A percentile compares a stretch with the other conserved stretches of the same genome.
Evolutionary conservation across 2,113 vertebrate genomes (phyloP).

Genomic region (Myodes glareolus): DNA sequence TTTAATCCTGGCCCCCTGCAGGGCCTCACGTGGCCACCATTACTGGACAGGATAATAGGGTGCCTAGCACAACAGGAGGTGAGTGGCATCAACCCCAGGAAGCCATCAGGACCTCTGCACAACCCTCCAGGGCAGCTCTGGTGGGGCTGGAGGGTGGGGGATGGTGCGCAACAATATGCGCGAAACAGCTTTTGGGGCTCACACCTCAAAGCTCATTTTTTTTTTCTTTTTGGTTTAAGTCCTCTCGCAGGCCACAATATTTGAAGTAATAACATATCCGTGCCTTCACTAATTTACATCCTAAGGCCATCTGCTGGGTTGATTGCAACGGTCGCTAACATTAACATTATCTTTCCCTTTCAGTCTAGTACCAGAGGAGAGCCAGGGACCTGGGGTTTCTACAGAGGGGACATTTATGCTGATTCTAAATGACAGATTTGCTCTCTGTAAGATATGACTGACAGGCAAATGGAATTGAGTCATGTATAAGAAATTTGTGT

Average conservation of each 20-base stretch:
- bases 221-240: neutral
- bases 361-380: neutral
- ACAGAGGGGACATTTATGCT: neutral
- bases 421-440: neutral
- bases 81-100: neutral
- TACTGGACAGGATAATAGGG: neutral
- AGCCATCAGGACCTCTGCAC: neutral
- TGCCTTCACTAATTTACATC: neutral
- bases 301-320: neutral
- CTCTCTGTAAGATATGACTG: neutral
- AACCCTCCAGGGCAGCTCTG: neutral
- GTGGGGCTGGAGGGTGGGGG: neutral
- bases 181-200: too few relatives aligned
- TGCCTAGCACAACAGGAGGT: neutral
- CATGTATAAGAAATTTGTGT: neutral
- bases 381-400: neutral
- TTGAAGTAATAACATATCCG: neutral
- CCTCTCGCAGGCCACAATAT: neutral
- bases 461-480: neutral
- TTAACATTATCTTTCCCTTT: neutral
- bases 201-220: neutral
- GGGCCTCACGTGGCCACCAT: neutral
- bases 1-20: neutral
- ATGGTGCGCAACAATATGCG: neutral
- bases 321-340: neutral